Evolutionary conservation across 2,113 vertebrate genomes (phyloP).

Genomic region (Ophthalmotilapia sp.): DNA sequence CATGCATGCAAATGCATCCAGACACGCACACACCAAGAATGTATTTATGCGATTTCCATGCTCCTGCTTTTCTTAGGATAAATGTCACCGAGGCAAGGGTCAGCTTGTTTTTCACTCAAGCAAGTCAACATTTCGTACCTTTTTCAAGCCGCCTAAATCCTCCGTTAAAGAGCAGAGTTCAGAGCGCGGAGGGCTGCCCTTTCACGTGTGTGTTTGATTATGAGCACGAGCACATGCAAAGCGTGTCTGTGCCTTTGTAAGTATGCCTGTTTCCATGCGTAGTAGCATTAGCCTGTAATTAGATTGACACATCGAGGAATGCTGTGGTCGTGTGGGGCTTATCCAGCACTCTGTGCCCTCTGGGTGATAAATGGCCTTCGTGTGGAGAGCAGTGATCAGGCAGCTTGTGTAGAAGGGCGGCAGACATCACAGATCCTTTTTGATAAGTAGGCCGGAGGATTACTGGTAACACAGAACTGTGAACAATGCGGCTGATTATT

Average conservation of each 20-base stretch:
- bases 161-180: conserved; percentile 41
- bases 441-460: conserved; percentile 7
- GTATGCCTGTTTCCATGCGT: conserved; percentile 28
- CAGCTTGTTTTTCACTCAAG: conserved; percentile 26
- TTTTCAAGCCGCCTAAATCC: conserved; percentile 19
- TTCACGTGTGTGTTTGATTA: neutral
- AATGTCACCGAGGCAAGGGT: conserved; percentile 13
- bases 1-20: conserved; percentile 2
- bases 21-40: neutral
- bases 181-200: neutral
- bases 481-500: conserved; percentile 50
- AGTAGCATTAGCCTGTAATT: conserved; percentile 52
- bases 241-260: neutral
- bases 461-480: neutral
- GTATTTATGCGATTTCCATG: neutral
- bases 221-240: conserved; percentile 9
- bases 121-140: neutral
- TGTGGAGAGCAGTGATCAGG: neutral
- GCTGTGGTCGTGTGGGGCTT: conserved; percentile 22
- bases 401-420: neutral
- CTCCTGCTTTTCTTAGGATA: neutral
- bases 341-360: neutral
- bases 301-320: conserved; percentile 49
- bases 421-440: conserved; percentile 21
- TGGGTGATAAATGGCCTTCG: conserved; percentile 42